Base-by-base conservation (phyloP, 2,797 vertebrate genomes). In the Onychomys leucogaster region DNA sequence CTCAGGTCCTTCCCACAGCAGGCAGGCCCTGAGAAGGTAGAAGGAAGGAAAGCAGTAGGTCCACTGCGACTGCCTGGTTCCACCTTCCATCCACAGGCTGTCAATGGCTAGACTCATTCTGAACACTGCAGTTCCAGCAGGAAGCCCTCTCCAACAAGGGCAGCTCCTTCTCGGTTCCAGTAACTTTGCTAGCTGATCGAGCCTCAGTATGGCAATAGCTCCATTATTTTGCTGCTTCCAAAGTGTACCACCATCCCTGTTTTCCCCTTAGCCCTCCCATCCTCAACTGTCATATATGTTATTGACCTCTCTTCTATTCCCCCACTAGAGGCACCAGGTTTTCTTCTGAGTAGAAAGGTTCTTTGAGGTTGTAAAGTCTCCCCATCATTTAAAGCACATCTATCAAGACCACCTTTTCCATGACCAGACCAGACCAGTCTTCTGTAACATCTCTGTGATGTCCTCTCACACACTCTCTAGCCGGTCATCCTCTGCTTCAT, bases 11-110 rank as follows among this genome's bases (percentile, higher is more conserved):
- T 67, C 27, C 81, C 2, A 0, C 0, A 14, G 23, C 12, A 86
- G 19, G 23, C 12, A 86, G 52, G 34, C 0, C 0, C 69, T 21
- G 0, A 37, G 17, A 25, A 71, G 0, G 0, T 0, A 4, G 46
- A 71, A 46, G 34, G 25, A 61, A 3, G 59, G 13, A n/a, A 41
- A 17, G 9, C 0, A 25, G n/a, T 25, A 16, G 2, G 13, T 67
- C 25, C 4, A 25, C 41, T 27, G 21, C 7, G 16, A 25, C n/a
- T 8, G 13, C 14, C 23, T 9, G 4, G 49, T n/a, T 71, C 21
- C 2, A 19, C 25, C 43, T 46, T n/a, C 85, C 27, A 27, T 11
- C 49, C 3, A 16, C 52, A 37, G 61, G 4, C 43, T 25, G 23
- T 29, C 9, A 21, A 23, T 55, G 46, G 11, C 65, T 43, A 25